Evolutionary conservation across 1,140 invertebrate genomes (phyloP).

Genomic region (Anadara kagoshimensis): DNA sequence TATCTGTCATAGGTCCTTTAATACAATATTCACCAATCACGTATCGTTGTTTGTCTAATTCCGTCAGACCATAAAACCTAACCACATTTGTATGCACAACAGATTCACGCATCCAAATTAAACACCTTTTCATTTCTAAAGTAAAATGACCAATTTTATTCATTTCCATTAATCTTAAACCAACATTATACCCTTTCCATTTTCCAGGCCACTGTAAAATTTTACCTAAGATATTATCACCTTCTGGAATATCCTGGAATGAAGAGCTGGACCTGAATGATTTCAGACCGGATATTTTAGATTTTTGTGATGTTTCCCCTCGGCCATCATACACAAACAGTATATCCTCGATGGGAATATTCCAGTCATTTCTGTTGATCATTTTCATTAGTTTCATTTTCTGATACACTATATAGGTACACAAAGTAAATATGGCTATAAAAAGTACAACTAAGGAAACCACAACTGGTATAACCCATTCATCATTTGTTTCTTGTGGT

Average conservation of each 20-base stretch:
- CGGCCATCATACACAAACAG: constrained; percentile 54
- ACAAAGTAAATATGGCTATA: constrained; percentile 25
- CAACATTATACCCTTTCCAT: constrained; percentile 49
- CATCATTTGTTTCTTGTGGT: constrained; percentile 31
- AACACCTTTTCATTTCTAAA: constrained; percentile 42
- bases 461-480: constrained; percentile 49
- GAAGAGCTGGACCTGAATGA: constrained; percentile 43
- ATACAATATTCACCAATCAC: constrained; percentile 61
- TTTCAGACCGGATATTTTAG: background rate
- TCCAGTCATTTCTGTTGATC: constrained; percentile 62
- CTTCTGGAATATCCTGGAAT: constrained; percentile 42
- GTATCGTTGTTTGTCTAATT: constrained; percentile 51
- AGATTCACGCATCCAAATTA: constrained; percentile 57
- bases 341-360: constrained; percentile 62
- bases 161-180: constrained; percentile 36
- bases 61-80: constrained; percentile 63
- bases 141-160: constrained; percentile 27
- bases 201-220: constrained; percentile 66
- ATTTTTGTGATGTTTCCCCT: constrained; percentile 4
- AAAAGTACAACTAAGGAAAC: constrained; percentile 37
- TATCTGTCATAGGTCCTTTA: constrained; percentile 55
- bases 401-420: constrained; percentile 35
- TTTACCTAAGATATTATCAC: constrained; percentile 39
- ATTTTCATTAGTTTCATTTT: constrained; percentile 40
- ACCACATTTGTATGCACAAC: constrained; percentile 60